Evolutionary conservation across 2,113 vertebrate genomes (phyloP).

Genomic region (Nanorana parkeri): DNA sequence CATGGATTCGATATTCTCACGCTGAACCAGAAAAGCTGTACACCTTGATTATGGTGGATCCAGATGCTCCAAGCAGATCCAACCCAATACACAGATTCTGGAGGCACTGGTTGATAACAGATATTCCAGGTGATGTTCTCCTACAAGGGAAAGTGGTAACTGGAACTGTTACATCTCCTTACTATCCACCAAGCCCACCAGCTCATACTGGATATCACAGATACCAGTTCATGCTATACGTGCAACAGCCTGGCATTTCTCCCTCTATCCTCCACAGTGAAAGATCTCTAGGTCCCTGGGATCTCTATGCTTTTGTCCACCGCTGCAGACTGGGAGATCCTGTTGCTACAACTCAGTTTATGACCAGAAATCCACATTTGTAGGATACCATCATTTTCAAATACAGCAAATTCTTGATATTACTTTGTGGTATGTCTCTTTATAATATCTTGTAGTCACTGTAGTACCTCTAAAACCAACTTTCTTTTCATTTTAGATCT

Average conservation of each 20-base stretch:
- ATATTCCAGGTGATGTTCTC: conserved; percentile 67
- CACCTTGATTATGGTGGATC: conserved; percentile 87
- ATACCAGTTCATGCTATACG: conserved; percentile 86
- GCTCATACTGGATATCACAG: conserved; percentile 80
- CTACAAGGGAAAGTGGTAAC: not conserved
- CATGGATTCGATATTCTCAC: conserved; percentile 58
- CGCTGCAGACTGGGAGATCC: not conserved
- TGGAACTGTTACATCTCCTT: conserved; percentile 58
- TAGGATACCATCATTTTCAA: not conserved
- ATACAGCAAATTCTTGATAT: not conserved
- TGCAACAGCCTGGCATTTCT: conserved; percentile 66
- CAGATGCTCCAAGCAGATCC: conserved; percentile 79
- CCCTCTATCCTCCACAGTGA: conserved; percentile 73
- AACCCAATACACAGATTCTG: conserved; percentile 73
- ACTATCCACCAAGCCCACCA: conserved; percentile 77
- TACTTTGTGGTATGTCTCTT: not conserved
- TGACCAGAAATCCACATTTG: not conserved
- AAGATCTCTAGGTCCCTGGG: conserved; percentile 11
- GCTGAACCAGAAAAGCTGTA: conserved; percentile 69
- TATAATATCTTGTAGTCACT: not conserved
- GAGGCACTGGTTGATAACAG: conserved; percentile 87
- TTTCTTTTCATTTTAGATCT: too few relatives aligned
- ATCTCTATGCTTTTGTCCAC: conserved; percentile 21
- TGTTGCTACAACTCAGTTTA: conserved; percentile 23
- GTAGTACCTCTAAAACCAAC: too few relatives aligned